Evolutionary conservation across 2,113 vertebrate species (phyloP), one percentile per base, ranked within the genome.

Genomic region (Periophthalmus modestus): DNA sequence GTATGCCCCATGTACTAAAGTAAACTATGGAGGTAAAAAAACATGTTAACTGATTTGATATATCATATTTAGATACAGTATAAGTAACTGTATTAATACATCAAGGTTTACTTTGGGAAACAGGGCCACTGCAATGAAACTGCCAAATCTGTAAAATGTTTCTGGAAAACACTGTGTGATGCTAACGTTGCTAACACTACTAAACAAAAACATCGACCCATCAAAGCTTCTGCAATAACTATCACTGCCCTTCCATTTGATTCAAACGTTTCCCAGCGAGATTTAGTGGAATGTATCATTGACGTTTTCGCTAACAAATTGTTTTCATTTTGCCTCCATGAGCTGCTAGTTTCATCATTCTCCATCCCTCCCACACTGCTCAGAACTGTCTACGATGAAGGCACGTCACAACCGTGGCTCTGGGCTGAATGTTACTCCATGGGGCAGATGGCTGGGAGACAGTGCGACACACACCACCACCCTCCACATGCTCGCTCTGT

Each of bases 221-320:
- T 67, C 36, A 47, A 48, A 7, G 66, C 66, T 48, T 47, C 43
- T 19, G 43, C 47, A 43, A 63, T 46, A 0, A 48, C 39, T 71
- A 69, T 78, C 71, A 59, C 68, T 80, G 74, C 54, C 73, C 21
- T 72, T 68, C 28, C 67, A 23, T 54, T 78, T 62, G 68, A 76
- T 59, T 68, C 12, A 59, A 76, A 72, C 61, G 47, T 82, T 78
- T 83, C 66, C 69, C 52, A 63, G 70, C 50, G 66, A 43, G 36
- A 61, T 82, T 80, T 84, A 72, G 73, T 33, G 81, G 88, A 90
- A 90, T 89, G 80, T 88, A 87, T 84, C 69, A 13, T 16, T 6
- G 11, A 15, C 3, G 2, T 72, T 39, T 72, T 54, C 63, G 74
- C 61, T 79, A 75, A 86, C 63, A 77, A 83, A 80, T 79, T 46